Percentiles rank a stretch among this genome's conserved stretches.
Evolutionary conservation across 2,113 vertebrate genomes (phyloP).

Genomic region (Chloropsis cyanopogon): DNA sequence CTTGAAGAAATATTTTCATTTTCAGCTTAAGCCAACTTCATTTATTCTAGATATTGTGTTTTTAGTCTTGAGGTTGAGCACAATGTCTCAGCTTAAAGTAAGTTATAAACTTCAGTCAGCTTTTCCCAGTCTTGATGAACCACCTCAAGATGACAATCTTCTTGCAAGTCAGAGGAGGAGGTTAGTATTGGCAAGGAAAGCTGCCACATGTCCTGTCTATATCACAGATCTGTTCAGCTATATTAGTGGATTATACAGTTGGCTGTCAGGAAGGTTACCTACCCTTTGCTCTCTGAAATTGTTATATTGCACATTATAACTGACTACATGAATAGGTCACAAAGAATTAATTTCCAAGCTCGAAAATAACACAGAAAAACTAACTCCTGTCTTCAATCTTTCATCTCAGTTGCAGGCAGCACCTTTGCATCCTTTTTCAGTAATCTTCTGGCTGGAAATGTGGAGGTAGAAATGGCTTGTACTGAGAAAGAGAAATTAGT

Average conservation of each 20-base stretch:
- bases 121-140: neutral
- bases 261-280: neutral
- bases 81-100: neutral
- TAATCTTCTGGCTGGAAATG: neutral
- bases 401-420: neutral
- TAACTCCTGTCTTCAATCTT: neutral
- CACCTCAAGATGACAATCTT: neutral
- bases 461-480: neutral
- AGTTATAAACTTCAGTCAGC: neutral
- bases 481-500: neutral
- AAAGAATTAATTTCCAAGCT: neutral
- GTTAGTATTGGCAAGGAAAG: neutral
- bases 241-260: neutral
- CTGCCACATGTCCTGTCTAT: fast-evolving
- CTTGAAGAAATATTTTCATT: neutral
- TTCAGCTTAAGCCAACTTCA: neutral
- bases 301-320: neutral
- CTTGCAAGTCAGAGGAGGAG: neutral
- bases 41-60: neutral
- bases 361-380: neutral
- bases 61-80: neutral
- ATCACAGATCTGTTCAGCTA: neutral
- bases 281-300: neutral
- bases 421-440: neutral
- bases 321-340: neutral